Base-by-base conservation (phyloP, 2,113 vertebrate genomes). In the Channa maculata region DNA sequence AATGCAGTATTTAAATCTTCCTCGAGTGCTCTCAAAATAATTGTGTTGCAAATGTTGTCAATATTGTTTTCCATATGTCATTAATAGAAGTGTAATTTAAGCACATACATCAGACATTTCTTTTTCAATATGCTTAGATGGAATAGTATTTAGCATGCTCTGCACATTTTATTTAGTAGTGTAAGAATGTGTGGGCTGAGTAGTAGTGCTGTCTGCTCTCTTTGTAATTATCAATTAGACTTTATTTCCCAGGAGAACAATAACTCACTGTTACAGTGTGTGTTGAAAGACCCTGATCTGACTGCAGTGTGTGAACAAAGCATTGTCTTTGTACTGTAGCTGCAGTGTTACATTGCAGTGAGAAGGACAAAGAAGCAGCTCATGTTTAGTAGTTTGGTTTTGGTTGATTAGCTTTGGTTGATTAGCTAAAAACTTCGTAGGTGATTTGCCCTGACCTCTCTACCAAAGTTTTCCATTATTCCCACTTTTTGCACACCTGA, bases 211-310 rank as follows among this genome's bases (percentile, higher is more conserved):
- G 3, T 77, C 72, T 81, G 82, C 88, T 88, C 82, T 80, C 80
- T 83, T 65, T 86, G 80, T 89, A 90, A 90, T 91, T 89, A 93
- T 91, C 88, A 89, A 90, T 91, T 88, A 87, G 82, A 79, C 63
- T 82, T 83, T 77, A 91, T 91, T 88, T 93, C 87, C 83, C 89
- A 39, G 52, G 71, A 75, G 88, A 65, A 83, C 79, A 75, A 80
- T 89, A 89, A 86, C 71, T 86, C 85, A 75, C 72, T 70, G 45
- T 74, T 55, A 69, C 60, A 52, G 62, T 81, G 73, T 84, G 78
- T 49, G 71, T 66, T 67, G 59, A 54, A 76, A 70, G 76, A 86
- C 24, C 75, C 79, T 52, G 70, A 85, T 85, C 78, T 77, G 52
- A 79, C 75, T 54, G 74, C 58, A 74, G 59, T 60, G 53, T 50